Evolutionary conservation across 2,113 vertebrate species (phyloP).

Genomic region (Chloroceryle aenea): DNA sequence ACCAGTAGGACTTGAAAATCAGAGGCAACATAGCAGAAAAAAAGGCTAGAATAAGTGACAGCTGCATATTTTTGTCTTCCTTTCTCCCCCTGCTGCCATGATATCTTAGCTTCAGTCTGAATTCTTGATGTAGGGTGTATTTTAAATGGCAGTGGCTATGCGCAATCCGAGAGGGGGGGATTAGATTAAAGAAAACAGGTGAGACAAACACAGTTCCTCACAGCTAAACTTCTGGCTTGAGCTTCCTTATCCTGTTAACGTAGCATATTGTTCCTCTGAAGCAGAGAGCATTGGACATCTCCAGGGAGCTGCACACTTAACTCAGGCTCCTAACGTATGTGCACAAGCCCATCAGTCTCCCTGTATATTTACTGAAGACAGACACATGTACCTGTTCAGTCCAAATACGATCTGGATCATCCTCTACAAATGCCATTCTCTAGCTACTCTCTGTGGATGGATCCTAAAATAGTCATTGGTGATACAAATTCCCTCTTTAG

Average conservation of each 20-base stretch:
- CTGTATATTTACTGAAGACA: background rate
- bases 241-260: background rate
- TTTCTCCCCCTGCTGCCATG: background rate
- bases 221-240: background rate
- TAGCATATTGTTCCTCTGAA: background rate
- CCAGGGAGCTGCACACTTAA: background rate
- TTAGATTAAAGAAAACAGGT: background rate
- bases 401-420: background rate
- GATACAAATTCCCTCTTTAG: too few relatives aligned
- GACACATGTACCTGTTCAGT: background rate
- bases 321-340: fast-evolving
- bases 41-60: background rate
- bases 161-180: background rate
- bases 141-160: background rate
- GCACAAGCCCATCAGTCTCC: background rate
- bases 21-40: background rate
- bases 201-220: background rate
- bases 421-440: background rate
- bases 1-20: background rate
- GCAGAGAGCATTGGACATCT: background rate
- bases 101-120: background rate
- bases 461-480: background rate
- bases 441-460: background rate
- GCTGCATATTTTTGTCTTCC: background rate
- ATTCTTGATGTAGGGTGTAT: background rate